Percentiles rank a stretch among this genome's conserved stretches.
phyloP scores from a whole-genome alignment of 2,888 invertebrate species.

The Rhingia campestris region DNA sequence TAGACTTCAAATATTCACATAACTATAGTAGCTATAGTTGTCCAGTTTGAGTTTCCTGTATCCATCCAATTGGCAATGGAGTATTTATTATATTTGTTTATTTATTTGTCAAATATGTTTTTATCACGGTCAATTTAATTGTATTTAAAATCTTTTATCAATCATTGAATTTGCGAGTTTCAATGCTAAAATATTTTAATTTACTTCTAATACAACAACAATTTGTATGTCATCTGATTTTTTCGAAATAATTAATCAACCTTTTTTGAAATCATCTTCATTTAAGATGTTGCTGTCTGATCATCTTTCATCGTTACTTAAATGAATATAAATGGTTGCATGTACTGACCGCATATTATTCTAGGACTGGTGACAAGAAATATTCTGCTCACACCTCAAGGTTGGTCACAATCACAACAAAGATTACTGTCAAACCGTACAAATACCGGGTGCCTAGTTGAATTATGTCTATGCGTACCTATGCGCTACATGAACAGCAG shows the following conservation, averaged over 20 bases:
- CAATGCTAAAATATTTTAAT: slow-evolving; percentile 5
- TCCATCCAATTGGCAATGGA: slow-evolving; percentile 38
- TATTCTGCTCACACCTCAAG: slow-evolving; percentile 17
- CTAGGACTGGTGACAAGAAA: slow-evolving; percentile 10
- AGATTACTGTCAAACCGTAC: background rate
- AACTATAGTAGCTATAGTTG: slow-evolving; percentile 30
- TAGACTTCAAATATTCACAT: slow-evolving; percentile 24
- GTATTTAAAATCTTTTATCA: background rate
- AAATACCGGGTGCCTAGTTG: background rate
- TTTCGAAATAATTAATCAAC: slow-evolving; percentile 24
- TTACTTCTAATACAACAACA: background rate
- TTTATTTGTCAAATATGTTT: slow-evolving; percentile 21
- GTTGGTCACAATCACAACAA: background rate
- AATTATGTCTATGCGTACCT: too few species aligned
- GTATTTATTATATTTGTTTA: slow-evolving; percentile 2
- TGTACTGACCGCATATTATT: slow-evolving; percentile 1
- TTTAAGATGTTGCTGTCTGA: background rate
- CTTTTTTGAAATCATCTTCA: background rate
- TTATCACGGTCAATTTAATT: slow-evolving; percentile 28
- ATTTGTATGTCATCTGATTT: slow-evolving; percentile 9
- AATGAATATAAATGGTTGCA: slow-evolving; percentile 18
- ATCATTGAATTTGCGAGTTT: slow-evolving; percentile 15
- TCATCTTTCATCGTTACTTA: slow-evolving; percentile 24
- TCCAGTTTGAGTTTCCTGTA: slow-evolving; percentile 47
- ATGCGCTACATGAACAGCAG: too few species aligned